Evolutionary conservation across 2,113 vertebrate species (phyloP).

Genomic region (Carollia perspicillata): DNA sequence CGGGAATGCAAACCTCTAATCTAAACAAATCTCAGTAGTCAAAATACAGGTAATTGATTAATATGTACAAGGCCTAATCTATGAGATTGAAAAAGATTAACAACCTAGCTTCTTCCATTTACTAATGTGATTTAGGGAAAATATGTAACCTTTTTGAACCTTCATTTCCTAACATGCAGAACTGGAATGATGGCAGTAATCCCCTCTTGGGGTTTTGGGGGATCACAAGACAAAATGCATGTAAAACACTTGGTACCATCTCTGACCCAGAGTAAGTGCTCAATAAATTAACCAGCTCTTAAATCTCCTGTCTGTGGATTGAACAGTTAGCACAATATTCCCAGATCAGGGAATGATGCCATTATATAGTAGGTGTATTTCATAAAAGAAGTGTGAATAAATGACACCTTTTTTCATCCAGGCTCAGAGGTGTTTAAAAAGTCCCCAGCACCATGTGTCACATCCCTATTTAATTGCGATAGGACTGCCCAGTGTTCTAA

Average conservation of each 20-base stretch:
- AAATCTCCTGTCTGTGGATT: not conserved
- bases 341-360: not conserved
- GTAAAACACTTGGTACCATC: not conserved
- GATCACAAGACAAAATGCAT: not conserved
- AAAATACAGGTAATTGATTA: not conserved
- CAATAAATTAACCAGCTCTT: not conserved
- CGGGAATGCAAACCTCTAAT: not conserved
- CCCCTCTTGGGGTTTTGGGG: not conserved
- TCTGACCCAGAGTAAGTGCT: not conserved
- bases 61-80: not conserved
- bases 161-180: not conserved
- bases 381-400: not conserved
- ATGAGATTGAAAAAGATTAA: not conserved
- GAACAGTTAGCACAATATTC: not conserved
- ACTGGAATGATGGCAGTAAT: not conserved
- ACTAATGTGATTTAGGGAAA: not conserved
- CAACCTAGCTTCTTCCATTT: not conserved
- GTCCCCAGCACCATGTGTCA: not conserved
- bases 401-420: not conserved
- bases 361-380: conserved; percentile 16
- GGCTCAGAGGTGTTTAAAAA: not conserved
- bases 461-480: not conserved
- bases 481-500: not conserved
- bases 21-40: not conserved
- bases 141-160: not conserved